Evolutionary conservation across 2,888 invertebrate species (phyloP).

Genomic region (Silvanus unidentatus): DNA sequence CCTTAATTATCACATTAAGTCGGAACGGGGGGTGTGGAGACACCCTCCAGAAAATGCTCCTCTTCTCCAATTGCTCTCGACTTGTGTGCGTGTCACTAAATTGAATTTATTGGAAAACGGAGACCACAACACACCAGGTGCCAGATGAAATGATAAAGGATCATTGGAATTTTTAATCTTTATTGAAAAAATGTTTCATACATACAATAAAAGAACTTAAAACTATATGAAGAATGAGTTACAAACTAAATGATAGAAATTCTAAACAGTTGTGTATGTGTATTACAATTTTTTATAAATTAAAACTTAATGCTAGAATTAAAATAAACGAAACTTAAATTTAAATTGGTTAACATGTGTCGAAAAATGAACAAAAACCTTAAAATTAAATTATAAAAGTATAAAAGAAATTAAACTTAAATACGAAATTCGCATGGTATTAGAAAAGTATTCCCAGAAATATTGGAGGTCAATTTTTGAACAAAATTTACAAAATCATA

Average conservation of each 20-base stretch:
- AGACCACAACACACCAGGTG: too few relatives aligned
- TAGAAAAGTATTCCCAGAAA: constrained; percentile 18
- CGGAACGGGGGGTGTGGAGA: background rate
- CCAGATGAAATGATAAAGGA: too few relatives aligned
- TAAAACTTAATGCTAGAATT: constrained; percentile 10
- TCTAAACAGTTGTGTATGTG: constrained; percentile 43
- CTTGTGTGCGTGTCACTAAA: background rate
- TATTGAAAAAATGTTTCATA: constrained; percentile 17
- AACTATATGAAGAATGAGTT: constrained; percentile 7
- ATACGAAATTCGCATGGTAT: background rate
- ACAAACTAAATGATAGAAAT: constrained; percentile 2
- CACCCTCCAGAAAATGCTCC: background rate
- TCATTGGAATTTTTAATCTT: constrained; percentile 17
- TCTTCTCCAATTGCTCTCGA: background rate
- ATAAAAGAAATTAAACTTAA: constrained; percentile 3
- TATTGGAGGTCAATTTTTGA: constrained; percentile 11
- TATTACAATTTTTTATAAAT: constrained; percentile 32
- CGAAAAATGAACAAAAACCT: constrained; percentile 11
- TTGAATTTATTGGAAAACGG: too few relatives aligned
- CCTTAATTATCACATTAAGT: constrained; percentile 45
- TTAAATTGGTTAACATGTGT: constrained; percentile 9
- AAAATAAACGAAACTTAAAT: constrained; percentile 4
- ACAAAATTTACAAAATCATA: constrained; percentile 9
- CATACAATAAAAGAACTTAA: constrained; percentile 14
- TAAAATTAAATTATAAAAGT: constrained; percentile 9